Base-by-base conservation (phyloP, 2,113 vertebrate species). In the Entomyzon cyanotis region DNA sequence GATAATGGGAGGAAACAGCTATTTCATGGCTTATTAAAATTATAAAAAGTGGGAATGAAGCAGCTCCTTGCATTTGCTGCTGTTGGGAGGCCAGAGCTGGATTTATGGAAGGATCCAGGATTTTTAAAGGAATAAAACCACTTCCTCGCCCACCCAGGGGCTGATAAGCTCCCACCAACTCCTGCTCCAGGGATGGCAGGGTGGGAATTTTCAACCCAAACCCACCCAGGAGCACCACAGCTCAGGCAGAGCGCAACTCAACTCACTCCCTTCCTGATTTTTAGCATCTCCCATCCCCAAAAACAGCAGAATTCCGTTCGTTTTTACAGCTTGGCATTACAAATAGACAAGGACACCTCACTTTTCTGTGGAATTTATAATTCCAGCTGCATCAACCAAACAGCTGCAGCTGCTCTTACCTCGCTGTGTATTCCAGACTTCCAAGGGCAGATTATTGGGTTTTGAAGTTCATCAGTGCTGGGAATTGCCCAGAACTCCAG, bases 331-430 rank as follows among this genome's bases (percentile, higher is more conserved):
- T 3, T 84, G 39, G 33, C 16, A 9, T 52, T 10, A 44, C 27
- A 19, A 9, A 22, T 0, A 9, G 31, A 37, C 39, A 31, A 70
- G 5, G 30, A 5, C 3, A 3, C 11, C 2, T 39, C n/a, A 7
- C 1, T 62, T 83, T 62, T 44, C 3, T 4, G 2, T 4, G 30
- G 3, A 17, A 46, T 62, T 83, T n/a, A 2, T 28, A 3, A 80
- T 63, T 86, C 75, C 63, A 80, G 25, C 14, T 30, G 41, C n/a
- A 84, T 10, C 47, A 75, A 69, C 12, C 44, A 9, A 80, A 28
- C 3, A 12, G 42, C 80, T 71, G 24, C 44, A 78, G 71, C 5
- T 84, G 73, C 50, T 65, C 90, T 65, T 69, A 69, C 63, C 68
- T 84, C 50, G 10, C 15, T 5, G 9, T 3, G 7, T 11, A 16